A percentile compares a stretch with the other conserved stretches of the same genome.
phyloP scores from a whole-genome alignment of 2,797 vertebrate genomes.

The Xyrichtys novacula region DNA sequence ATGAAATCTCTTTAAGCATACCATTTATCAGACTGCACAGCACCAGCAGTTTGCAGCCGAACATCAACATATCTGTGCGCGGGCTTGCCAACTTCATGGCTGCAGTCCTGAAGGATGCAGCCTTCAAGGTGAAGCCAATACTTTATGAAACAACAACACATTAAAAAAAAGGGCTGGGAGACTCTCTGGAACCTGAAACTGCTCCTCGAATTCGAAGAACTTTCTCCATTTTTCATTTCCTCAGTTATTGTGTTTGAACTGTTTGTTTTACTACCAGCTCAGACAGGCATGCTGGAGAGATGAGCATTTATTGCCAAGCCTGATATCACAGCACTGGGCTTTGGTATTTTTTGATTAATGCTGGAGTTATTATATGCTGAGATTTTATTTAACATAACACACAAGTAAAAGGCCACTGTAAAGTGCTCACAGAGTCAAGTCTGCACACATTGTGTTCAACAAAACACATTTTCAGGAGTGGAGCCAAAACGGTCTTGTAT shows the following conservation, averaged over 20 bases:
- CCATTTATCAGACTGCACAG: neutral
- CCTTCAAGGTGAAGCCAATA: conserved; percentile 38
- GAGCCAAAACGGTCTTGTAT: neutral
- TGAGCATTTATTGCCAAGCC: conserved; percentile 11
- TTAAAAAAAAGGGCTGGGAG: neutral
- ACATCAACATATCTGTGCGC: conserved; percentile 11
- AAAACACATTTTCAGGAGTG: conserved; percentile 1
- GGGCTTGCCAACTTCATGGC: conserved; percentile 14
- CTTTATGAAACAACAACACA: conserved; percentile 15
- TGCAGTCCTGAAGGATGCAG: conserved; percentile 19
- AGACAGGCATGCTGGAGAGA: conserved; percentile 11
- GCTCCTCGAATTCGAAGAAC: neutral
- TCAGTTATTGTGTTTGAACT: conserved; percentile 13
- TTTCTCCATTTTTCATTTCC: conserved; percentile 27
- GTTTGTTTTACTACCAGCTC: conserved; percentile 13
- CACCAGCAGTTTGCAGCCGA: conserved; percentile 6
- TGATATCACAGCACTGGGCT: conserved; percentile 14
- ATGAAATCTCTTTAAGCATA: neutral
- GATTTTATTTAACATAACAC: conserved; percentile 3
- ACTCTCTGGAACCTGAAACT: conserved; percentile 5
- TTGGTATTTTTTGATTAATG: conserved; percentile 3
- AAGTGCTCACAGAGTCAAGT: neutral
- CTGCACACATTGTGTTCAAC: conserved; percentile 1
- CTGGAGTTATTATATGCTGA: neutral
- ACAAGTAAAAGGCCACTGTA: neutral